These are phyloP conservation scores for Myotis davidii DNA, from an alignment of 2,113 vertebrate species.

Conservation along the genomic window DNA sequence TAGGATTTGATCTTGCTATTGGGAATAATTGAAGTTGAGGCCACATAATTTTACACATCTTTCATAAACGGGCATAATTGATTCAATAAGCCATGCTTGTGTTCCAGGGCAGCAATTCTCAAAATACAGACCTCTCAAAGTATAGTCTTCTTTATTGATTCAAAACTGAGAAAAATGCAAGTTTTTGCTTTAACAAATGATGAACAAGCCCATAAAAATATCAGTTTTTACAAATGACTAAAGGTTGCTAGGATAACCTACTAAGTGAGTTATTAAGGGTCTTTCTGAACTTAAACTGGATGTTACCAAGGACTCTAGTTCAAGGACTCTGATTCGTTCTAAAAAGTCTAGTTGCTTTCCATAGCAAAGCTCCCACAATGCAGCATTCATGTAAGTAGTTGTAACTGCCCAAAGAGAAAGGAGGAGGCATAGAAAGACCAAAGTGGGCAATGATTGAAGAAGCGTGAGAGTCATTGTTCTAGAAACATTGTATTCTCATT, in stretches of 20 bases:
- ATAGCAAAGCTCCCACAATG: background rate
- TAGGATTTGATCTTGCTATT: no score
- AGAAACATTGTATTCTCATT: background rate
- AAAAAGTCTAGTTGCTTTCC: background rate
- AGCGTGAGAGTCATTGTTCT: background rate
- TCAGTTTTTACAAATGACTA: background rate
- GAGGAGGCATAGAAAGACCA: background rate
- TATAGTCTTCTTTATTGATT: background rate
- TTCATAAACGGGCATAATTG: background rate
- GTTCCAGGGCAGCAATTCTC: background rate
- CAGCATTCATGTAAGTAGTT: background rate
- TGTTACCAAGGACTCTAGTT: background rate
- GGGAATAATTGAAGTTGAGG: background rate
- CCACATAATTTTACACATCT: background rate
- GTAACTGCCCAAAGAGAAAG: background rate
- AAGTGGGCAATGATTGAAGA: background rate
- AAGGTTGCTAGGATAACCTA: background rate
- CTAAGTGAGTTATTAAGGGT: background rate
- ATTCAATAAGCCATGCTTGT: background rate
- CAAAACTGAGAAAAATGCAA: background rate
- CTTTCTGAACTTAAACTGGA: background rate
- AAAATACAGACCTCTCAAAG: background rate
- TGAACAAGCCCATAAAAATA: background rate
- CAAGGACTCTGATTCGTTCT: background rate
- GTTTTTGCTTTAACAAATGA: background rate